Evolutionary conservation across 2,113 vertebrate species (phyloP).

Genomic region (Panthera uncia): DNA sequence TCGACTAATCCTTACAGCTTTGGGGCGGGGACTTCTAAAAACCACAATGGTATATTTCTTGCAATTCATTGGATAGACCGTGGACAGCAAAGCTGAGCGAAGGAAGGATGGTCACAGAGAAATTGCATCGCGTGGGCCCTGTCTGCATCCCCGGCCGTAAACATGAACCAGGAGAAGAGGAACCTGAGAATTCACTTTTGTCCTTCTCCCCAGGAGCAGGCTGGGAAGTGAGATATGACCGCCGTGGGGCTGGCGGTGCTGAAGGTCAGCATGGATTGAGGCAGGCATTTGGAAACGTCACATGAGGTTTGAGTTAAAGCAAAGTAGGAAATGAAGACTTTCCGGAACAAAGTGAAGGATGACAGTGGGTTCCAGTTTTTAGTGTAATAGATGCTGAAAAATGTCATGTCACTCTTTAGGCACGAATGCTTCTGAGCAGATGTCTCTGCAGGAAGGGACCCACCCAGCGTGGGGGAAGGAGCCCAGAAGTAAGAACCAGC

Average conservation of each 20-base stretch:
- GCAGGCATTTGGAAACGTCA: background rate
- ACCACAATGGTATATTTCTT: background rate
- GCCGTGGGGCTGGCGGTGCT: rapidly evolving
- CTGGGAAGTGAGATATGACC: background rate
- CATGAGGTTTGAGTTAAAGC: background rate
- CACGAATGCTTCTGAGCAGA: slow-evolving; percentile 3
- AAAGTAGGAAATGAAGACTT: background rate
- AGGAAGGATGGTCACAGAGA: background rate
- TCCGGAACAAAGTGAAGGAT: background rate
- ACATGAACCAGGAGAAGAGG: background rate
- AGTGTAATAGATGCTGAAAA: background rate
- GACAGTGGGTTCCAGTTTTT: background rate
- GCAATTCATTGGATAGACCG: rapidly evolving
- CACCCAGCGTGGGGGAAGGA: background rate
- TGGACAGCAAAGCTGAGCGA: slow-evolving; percentile 19
- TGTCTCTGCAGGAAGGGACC: slow-evolving; percentile 31
- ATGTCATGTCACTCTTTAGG: background rate
- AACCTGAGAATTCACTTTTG: background rate
- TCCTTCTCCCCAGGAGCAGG: background rate
- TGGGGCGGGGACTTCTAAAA: background rate
- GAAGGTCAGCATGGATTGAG: background rate
- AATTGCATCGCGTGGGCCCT: rapidly evolving
- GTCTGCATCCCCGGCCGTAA: background rate
- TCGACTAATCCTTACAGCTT: background rate
- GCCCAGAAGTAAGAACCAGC: background rate